Evolutionary conservation across 2,113 vertebrate genomes (phyloP).

Genomic region (Ardeotis arabs): DNA sequence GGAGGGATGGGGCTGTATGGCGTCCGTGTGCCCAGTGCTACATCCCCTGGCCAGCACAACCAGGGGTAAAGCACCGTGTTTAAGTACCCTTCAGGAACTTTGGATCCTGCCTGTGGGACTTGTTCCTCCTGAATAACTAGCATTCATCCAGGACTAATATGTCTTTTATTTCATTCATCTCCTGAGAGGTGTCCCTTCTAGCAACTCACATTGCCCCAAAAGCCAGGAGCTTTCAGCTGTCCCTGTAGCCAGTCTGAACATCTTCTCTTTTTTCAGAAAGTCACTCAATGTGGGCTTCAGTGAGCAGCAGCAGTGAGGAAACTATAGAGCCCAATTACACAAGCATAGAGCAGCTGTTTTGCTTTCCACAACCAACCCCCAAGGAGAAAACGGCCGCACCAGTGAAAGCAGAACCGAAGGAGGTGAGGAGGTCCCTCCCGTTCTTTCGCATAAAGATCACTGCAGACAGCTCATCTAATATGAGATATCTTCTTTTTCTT

Average conservation of each 20-base stretch:
- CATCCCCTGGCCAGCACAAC: background rate
- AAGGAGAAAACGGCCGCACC: constrained; percentile 82
- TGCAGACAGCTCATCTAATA: constrained; percentile 49
- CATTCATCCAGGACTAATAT: background rate
- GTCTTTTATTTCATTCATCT: background rate
- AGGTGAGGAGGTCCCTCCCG: constrained; percentile 74
- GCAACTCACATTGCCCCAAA: background rate
- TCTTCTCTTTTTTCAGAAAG: constrained; percentile 75
- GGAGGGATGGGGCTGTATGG: background rate
- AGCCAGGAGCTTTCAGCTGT: background rate
- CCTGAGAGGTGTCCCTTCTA: background rate
- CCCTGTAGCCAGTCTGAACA: background rate
- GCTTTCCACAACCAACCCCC: constrained; percentile 84
- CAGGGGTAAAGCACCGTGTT: background rate
- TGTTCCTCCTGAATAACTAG: background rate
- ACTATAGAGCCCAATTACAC: constrained; percentile 86
- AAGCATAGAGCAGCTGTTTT: constrained; percentile 95
- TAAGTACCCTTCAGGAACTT: background rate
- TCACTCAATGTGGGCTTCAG: constrained; percentile 89
- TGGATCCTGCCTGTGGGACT: background rate
- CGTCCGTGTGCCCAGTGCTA: background rate
- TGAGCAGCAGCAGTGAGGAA: constrained; percentile 64
- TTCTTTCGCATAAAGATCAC: background rate
- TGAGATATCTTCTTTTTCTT: constrained; percentile 54
- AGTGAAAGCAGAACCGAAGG: constrained; percentile 88